Percentiles rank a stretch among this genome's conserved stretches.
These are phyloP conservation scores for Congeria kusceri DNA, from an alignment of 2,888 invertebrate genomes.

Conservation along the genomic window DNA sequence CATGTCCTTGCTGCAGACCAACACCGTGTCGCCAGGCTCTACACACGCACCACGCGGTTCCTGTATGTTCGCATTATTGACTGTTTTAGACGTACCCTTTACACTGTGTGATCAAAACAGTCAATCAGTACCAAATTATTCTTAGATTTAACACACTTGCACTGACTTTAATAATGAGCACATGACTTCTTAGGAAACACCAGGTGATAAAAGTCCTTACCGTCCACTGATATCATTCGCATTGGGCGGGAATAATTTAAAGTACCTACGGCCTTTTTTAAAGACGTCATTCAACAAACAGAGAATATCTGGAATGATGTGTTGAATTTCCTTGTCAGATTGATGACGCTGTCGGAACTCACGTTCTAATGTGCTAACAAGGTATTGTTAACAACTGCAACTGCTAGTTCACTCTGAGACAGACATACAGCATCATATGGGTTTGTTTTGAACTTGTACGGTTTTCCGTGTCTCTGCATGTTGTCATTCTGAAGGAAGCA, in stretches of 20 bases:
- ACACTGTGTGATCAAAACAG: background rate
- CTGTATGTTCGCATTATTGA: background rate
- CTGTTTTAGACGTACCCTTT: background rate
- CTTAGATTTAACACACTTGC: background rate
- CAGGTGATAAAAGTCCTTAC: background rate
- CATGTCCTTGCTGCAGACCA: conserved; percentile 12
- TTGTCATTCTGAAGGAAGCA: no score
- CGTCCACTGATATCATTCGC: background rate
- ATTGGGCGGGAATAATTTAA: background rate
- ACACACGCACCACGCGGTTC: conserved; percentile 9
- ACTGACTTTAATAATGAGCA: background rate
- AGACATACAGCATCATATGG: no score
- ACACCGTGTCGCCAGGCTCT: conserved; percentile 8
- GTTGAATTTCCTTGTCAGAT: no score
- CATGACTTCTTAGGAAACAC: background rate
- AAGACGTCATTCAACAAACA: background rate
- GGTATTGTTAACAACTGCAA: background rate
- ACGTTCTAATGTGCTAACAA: background rate
- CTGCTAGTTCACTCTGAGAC: no score
- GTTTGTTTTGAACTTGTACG: no score
- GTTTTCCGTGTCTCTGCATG: background rate
- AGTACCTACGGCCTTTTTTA: background rate
- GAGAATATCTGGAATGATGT: no score
- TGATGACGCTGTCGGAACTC: background rate
- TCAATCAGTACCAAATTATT: background rate